These are phyloP conservation scores for Litocranius walleri DNA, from an alignment of 2,113 vertebrate genomes.

Conservation along the genomic window DNA sequence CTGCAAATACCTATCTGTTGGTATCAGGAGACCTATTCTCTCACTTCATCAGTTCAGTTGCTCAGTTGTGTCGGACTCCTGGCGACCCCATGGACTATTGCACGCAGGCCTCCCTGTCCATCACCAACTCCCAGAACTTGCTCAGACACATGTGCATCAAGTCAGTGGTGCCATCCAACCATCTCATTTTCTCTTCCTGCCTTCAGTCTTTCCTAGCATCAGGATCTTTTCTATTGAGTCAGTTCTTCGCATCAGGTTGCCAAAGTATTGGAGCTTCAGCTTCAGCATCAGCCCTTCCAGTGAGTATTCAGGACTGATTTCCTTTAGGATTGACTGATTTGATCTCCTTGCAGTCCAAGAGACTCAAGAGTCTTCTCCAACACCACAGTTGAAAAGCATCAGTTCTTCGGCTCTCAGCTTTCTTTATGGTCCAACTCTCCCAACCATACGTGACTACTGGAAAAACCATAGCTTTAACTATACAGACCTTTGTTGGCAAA, in stretches of 20 bases:
- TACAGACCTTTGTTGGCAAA: not conserved
- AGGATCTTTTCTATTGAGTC: not conserved
- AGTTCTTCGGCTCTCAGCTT: not conserved
- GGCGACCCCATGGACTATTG: not conserved
- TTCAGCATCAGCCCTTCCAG: not conserved
- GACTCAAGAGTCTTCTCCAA: not conserved
- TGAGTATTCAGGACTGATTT: not conserved
- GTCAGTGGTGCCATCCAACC: not conserved
- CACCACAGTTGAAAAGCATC: not conserved
- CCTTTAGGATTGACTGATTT: not conserved
- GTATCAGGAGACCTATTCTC: not conserved
- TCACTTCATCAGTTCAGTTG: not conserved
- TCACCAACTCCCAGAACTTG: not conserved
- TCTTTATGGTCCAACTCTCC: not conserved
- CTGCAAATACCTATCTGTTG: fast-evolving
- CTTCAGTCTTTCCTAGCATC: not conserved
- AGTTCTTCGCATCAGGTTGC: not conserved
- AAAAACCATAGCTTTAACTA: not conserved
- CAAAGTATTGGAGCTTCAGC: not conserved
- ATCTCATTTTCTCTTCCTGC: not conserved
- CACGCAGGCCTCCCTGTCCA: not conserved
- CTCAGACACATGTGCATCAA: not conserved
- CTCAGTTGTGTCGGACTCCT: not conserved
- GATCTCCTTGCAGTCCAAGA: not conserved
- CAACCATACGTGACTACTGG: not conserved